These are phyloP conservation scores for Neoarius graeffei DNA, from an alignment of 2,113 vertebrate species.

Conservation along the genomic window DNA sequence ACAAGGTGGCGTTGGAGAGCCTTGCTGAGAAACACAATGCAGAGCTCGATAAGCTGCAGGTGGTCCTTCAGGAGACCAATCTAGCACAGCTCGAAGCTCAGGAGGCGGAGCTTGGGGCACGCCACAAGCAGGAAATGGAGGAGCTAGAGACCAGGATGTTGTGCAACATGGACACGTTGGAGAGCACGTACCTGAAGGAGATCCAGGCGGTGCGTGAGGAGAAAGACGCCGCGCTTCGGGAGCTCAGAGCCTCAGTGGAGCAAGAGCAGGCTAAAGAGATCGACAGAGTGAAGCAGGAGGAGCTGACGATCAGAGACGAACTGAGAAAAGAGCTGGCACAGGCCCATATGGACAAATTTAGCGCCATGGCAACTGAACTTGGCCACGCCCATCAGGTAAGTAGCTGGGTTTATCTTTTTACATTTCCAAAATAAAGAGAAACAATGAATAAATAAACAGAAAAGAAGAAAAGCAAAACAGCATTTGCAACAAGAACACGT, in stretches of 20 bases:
- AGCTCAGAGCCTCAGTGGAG: constrained; percentile 67
- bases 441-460: too few relatives aligned
- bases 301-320: constrained; percentile 67
- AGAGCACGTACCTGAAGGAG: constrained; percentile 81
- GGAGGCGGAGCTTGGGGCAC: constrained; percentile 68
- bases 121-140: constrained; percentile 75
- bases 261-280: constrained; percentile 57
- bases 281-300: constrained; percentile 66
- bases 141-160: constrained; percentile 79
- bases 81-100: constrained; percentile 70
- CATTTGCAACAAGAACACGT: too few relatives aligned
- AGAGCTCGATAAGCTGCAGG: constrained; percentile 68
- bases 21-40: constrained; percentile 62
- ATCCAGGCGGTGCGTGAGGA: constrained; percentile 78
- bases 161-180: constrained; percentile 82
- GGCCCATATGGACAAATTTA: constrained; percentile 75
- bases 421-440: too few relatives aligned
- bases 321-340: constrained; percentile 70
- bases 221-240: constrained; percentile 65
- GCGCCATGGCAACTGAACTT: constrained; percentile 74
- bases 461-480: too few relatives aligned
- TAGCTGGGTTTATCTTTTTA: neutral
- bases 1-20: constrained; percentile 63
- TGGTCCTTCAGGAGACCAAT: constrained; percentile 64
- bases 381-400: constrained; percentile 78